A percentile compares a stretch with the other conserved stretches of the same genome.
Conservation (phyloP, 1,140 invertebrate species). For the Telenomus remus region DNA sequence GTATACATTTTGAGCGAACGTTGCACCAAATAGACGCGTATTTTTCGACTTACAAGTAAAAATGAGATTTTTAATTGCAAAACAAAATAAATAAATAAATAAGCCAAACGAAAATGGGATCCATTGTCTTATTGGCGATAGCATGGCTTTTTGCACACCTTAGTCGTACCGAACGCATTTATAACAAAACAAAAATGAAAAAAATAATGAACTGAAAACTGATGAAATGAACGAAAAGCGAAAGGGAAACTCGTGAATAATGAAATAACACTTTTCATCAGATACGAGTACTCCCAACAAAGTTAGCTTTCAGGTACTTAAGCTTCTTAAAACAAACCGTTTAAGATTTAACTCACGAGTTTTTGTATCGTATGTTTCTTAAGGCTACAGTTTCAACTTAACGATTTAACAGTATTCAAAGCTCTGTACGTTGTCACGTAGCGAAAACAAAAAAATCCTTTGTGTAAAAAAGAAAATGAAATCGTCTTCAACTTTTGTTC, state of each 20-base stretch:
- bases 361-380: conserved; percentile 75
- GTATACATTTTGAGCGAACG: conserved; percentile 63
- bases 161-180: conserved; percentile 76
- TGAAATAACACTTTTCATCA: conserved; percentile 32
- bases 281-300: conserved; percentile 69
- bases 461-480: conserved; percentile 11
- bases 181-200: conserved; percentile 50
- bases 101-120: too few relatives aligned
- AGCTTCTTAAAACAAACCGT: conserved; percentile 68
- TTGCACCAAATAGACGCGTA: conserved; percentile 69
- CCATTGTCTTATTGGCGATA: conserved; percentile 62
- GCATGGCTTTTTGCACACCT: conserved; percentile 67
- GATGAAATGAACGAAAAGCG: background rate
- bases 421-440: conserved; percentile 63
- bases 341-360: conserved; percentile 70
- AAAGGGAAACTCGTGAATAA: conserved; percentile 11
- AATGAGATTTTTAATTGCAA: conserved; percentile 49
- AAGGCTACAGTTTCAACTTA: conserved; percentile 71
- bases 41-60: conserved; percentile 65
- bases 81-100: conserved; percentile 21
- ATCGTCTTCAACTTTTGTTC: background rate
- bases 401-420: conserved; percentile 73
- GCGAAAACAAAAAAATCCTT: conserved; percentile 12
- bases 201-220: conserved; percentile 29
- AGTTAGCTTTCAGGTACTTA: conserved; percentile 72